phyloP scores from a whole-genome alignment of 2,113 vertebrate species.

The Pelobates fuscus region DNA sequence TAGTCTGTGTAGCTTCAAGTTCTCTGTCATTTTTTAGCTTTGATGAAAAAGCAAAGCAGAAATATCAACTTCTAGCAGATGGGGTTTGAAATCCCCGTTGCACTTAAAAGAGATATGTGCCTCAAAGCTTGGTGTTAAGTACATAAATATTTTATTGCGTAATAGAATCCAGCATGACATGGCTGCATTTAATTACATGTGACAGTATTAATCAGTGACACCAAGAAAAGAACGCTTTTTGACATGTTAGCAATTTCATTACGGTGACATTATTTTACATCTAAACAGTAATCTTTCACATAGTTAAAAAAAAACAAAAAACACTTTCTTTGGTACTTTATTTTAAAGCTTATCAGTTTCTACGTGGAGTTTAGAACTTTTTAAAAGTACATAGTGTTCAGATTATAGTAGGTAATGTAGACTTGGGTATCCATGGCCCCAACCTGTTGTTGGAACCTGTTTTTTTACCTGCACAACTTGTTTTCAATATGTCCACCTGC shows the following conservation, averaged over 20 bases:
- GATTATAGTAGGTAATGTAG: no score
- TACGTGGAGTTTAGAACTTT: no score
- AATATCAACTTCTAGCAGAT: constrained; percentile 35
- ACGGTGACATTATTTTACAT: constrained; percentile 19
- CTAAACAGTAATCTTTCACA: constrained; percentile 8
- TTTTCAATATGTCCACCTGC: no score
- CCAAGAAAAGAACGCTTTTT: constrained; percentile 11
- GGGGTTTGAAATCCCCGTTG: constrained; percentile 7
- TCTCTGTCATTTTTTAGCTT: neutral
- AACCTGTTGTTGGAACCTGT: no score
- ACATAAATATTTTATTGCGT: constrained; percentile 47
- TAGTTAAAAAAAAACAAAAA: neutral
- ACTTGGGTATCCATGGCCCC: no score
- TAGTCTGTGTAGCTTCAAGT: neutral
- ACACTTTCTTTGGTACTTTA: no score
- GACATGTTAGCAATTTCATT: constrained; percentile 12
- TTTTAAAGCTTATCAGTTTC: no score
- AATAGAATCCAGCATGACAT: constrained; percentile 23
- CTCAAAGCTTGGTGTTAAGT: constrained; percentile 48
- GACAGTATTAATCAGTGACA: constrained; percentile 43
- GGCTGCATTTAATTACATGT: constrained; percentile 28
- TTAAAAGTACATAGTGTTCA: no score
- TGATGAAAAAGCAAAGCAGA: constrained; percentile 11
- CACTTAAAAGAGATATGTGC: constrained; percentile 32
- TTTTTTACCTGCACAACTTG: no score